Evolutionary conservation across 2,113 vertebrate genomes (phyloP), one percentile per base, ranked within the genome.

Genomic region (Mesembrinibis cayennensis): DNA sequence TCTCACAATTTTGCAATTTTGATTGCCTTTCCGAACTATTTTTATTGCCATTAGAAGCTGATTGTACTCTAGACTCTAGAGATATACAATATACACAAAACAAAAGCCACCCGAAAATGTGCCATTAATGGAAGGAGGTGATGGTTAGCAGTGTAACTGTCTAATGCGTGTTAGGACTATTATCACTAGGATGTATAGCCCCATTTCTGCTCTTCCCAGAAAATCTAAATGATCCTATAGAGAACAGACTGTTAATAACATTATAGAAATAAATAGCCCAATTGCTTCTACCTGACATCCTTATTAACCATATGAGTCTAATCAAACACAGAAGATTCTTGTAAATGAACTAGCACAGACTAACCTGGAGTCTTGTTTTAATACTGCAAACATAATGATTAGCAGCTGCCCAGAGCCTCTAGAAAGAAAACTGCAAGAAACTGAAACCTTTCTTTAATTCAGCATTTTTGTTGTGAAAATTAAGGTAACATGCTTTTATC

Each of bases 281-380:
- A 52, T 36, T 66, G 9, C 30, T 80, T 95, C 70, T 94, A 90
- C 36, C 52, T 82, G 36, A 89, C 69, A 85, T 94, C 88, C 93
- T 74, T 96, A 96, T 96, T 73, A 93, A 96, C 86, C 94, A 93
- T 96, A 82, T 96, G 92, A 92, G 84, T 97, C 90, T 97, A 97
- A 98, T 97, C 79, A 98, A 98, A 97, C 97, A 97, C 94, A 97
- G 94, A 97, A 97, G 77, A 96, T 83, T 91, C 83, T 95, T 84
- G 94, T 94, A 97, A 96, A 97, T 94, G 91, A 98, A 95, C 29
- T 58, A 97, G 59, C 71, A 91, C 87, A 97, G 97, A 76, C 89
- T 98, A 98, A 98, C 84, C 89, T 96, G 78, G 15, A n/a, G 63
- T 62, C 94, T 97, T 97, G 89, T 97, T 98, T 97, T 96, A 96